These are phyloP conservation scores for Enteromius afrohamiltoni DNA, from an alignment of 2,797 vertebrate genomes.

Conservation along the genomic window DNA sequence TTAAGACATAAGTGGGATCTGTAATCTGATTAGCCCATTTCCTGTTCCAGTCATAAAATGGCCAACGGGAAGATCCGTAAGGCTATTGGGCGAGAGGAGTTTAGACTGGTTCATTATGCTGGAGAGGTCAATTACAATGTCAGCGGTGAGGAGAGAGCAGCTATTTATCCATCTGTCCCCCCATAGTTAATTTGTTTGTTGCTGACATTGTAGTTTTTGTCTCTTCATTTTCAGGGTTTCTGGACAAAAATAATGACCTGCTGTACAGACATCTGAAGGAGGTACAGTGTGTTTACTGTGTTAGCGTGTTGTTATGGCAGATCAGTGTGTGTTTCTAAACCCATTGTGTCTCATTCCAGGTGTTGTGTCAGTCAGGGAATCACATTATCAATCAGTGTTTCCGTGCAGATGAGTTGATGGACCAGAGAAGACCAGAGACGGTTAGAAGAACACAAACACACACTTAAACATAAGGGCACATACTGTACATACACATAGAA, in stretches of 20 bases:
- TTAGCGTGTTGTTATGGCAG: neutral
- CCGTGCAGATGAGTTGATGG: constrained; percentile 86
- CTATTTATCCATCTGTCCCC: neutral
- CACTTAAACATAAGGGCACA: neutral
- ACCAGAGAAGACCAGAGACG: constrained; percentile 94
- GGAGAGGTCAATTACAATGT: constrained; percentile 97
- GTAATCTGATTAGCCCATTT: constrained; percentile 26
- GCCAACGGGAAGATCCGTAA: constrained; percentile 94
- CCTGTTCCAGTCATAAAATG: constrained; percentile 87
- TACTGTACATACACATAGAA: neutral
- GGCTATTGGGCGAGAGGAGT: constrained; percentile 89
- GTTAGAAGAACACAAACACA: constrained; percentile 69
- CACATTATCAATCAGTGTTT: constrained; percentile 90
- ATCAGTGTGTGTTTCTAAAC: constrained; percentile 37
- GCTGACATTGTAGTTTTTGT: neutral
- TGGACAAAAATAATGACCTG: constrained; percentile 97
- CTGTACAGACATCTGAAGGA: constrained; percentile 96
- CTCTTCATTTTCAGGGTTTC: constrained; percentile 81
- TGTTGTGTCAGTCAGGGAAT: constrained; percentile 92
- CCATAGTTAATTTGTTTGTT: neutral
- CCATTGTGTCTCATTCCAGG: constrained; percentile 74
- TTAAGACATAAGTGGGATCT: neutral
- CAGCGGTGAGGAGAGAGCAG: constrained; percentile 75
- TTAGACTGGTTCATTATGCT: constrained; percentile 93
- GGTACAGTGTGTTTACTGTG: constrained; percentile 69